These are phyloP conservation scores for Noctua pronuba DNA, from an alignment of 2,888 invertebrate species.

Conservation along the genomic window DNA sequence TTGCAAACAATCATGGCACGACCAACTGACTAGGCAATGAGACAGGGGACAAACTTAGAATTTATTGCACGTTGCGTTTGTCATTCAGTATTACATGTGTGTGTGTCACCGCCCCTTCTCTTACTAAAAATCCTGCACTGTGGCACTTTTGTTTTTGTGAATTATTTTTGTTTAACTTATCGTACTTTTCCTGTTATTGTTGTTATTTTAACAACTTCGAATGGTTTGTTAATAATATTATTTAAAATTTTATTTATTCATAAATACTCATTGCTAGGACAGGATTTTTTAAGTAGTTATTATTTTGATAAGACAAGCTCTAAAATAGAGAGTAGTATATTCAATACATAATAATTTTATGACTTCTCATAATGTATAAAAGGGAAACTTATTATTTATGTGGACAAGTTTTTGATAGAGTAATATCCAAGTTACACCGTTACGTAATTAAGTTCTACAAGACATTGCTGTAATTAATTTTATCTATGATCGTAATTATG, in stretches of 20 bases:
- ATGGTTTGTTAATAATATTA: neutral
- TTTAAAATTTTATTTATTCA: neutral
- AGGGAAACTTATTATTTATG: slow-evolving; percentile 40
- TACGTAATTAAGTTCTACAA: slow-evolving; percentile 59
- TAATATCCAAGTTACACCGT: slow-evolving; percentile 45
- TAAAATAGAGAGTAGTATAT: neutral
- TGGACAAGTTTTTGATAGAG: slow-evolving; percentile 45
- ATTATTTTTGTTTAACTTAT: neutral
- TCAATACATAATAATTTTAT: slow-evolving; percentile 8
- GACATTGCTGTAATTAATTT: slow-evolving; percentile 68
- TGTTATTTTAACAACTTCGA: neutral
- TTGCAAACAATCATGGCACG: slow-evolving; percentile 70
- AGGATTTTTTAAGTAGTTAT: neutral
- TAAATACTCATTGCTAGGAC: neutral
- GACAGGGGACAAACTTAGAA: slow-evolving; percentile 64
- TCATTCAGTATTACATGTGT: slow-evolving; percentile 55
- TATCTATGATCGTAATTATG: slow-evolving; percentile 70
- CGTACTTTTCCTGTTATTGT: neutral
- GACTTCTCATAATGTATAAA: slow-evolving; percentile 21
- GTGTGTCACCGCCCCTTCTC: slow-evolving; percentile 47
- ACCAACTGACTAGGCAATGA: slow-evolving; percentile 69
- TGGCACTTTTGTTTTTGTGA: slow-evolving; percentile 11
- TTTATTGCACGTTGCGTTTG: slow-evolving; percentile 63
- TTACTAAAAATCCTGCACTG: slow-evolving; percentile 46
- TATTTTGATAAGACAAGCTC: neutral